Evolutionary conservation across 1,140 invertebrate species (phyloP).

Genomic region (Proctacanthus coquilletti): DNA sequence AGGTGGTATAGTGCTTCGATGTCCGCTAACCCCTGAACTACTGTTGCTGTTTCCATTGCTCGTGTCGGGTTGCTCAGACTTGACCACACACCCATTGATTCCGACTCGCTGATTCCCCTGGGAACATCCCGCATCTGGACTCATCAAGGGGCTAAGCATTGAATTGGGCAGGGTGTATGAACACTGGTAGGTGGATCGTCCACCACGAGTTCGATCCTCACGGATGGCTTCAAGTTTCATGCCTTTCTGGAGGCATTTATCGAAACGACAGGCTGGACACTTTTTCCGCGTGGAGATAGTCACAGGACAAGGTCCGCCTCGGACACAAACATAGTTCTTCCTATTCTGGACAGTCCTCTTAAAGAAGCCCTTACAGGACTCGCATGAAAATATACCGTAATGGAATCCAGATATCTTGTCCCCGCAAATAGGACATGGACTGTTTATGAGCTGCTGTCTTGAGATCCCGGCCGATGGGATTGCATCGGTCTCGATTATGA

Average conservation of each 20-base stretch:
- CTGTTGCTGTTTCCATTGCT: constrained; percentile 2
- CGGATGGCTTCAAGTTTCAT: constrained; percentile 96
- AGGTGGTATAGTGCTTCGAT: constrained; percentile 16
- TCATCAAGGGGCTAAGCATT: constrained; percentile 30
- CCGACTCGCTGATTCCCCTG: constrained; percentile 11
- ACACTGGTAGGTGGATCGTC: constrained; percentile 88
- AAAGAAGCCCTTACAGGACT: constrained; percentile 97
- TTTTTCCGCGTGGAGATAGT: constrained; percentile 88
- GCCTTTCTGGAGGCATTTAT: constrained; percentile 88
- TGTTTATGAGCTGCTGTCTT: constrained; percentile 60
- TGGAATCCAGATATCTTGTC: constrained; percentile 92
- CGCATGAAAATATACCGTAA: constrained; percentile 93
- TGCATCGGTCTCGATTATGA: constrained; percentile 9
- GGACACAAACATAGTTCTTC: constrained; percentile 88
- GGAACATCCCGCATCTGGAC: no score
- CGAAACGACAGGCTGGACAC: constrained; percentile 92
- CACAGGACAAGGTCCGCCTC: constrained; percentile 79
- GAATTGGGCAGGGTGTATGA: constrained; percentile 70
- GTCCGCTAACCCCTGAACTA: neutral
- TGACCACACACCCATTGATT: constrained; percentile 16
- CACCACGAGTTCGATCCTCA: constrained; percentile 85
- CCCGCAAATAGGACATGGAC: constrained; percentile 87
- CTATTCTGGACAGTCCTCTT: constrained; percentile 96
- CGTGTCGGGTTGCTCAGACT: constrained; percentile 13
- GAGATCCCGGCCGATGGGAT: constrained; percentile 56